Base-by-base conservation (phyloP, 2,888 invertebrate genomes). In the Cephus runcator region DNA sequence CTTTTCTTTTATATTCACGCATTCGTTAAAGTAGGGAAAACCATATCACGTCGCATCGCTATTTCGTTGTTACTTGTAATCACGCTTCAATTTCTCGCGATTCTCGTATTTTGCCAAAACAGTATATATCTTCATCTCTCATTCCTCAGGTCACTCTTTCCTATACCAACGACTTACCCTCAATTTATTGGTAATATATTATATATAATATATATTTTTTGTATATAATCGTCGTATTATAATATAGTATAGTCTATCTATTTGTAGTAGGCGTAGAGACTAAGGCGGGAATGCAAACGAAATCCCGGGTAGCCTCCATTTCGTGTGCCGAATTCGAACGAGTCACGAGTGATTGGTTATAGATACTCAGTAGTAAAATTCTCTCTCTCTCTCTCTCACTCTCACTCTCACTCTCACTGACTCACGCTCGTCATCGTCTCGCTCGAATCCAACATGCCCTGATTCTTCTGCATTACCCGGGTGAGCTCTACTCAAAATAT, bases 221-320 rank as follows among this genome's bases (percentile, higher is more conserved):
- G 88, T 86, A 86, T 86, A 87, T 86, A 87, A 87, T 87, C 83
- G 85, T 87, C 86, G 85, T 83, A 83, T 85, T 85, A 83, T 84
- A 86, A 83, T 86, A 85, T 88, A 88, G 85, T 87, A 88, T 85
- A 86, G 84, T 88, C 88, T 89, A 89, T 89, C 87, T 89, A 89
- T 88, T 86, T 85, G 82, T 88, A 85, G 83, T 89, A 89, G 88
- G 89, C 88, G 85, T 86, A 86, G 85, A 87, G 87, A 88, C 87
- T 87, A 86, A 86, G 86, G 87, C 87, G 87, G 87, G 87, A 87
- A 86, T 83, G 85, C 85, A 83, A 85, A 85, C 82, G 84, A 85
- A 86, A 83, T 84, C 85, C 85, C 85, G 82, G 80, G 77, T 86
- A 83, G 86, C 83, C 84, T 84, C 79, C 75, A 82, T 83, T 82